Conservation (phyloP, 2,888 invertebrate genomes). For the Dioctria linearis region DNA sequence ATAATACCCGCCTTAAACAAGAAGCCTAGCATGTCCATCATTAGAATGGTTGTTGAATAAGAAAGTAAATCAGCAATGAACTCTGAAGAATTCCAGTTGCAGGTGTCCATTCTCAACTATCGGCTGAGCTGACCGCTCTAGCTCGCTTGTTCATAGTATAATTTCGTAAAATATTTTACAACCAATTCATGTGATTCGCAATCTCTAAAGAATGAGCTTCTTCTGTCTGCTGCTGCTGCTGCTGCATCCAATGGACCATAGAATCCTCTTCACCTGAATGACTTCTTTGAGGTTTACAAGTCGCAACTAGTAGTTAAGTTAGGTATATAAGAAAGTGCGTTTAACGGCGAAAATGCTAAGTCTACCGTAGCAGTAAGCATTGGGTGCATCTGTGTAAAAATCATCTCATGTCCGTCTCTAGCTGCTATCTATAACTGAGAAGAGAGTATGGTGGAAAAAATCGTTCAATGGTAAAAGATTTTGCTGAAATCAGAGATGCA, state of each 20-base stretch:
- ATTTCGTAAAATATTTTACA: conserved; percentile 23
- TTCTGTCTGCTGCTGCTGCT: no score
- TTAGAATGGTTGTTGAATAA: conserved; percentile 30
- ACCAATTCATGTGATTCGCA: background rate
- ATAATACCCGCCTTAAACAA: background rate
- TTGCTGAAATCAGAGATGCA: conserved; percentile 51
- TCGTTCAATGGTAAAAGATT: conserved; percentile 26
- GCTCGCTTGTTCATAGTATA: background rate
- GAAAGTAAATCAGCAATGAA: conserved; percentile 39
- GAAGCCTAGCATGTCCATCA: background rate
- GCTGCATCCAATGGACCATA: conserved; percentile 49
- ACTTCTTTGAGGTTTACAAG: conserved; percentile 16
- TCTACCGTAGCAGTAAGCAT: conserved; percentile 22
- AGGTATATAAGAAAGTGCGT: conserved; percentile 34
- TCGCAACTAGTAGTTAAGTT: background rate
- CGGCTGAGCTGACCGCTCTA: background rate
- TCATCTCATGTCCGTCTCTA: background rate
- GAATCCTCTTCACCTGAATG: conserved; percentile 6
- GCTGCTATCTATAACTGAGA: background rate
- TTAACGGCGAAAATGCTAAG: conserved; percentile 24
- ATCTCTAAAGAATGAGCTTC: conserved; percentile 17
- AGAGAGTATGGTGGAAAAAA: background rate
- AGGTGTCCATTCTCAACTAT: conserved; percentile 36
- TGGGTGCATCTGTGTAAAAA: conserved; percentile 22
- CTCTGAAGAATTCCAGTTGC: conserved; percentile 27